Conservation (phyloP, 2,113 vertebrate genomes). For the Tragelaphus buxtoni region DNA sequence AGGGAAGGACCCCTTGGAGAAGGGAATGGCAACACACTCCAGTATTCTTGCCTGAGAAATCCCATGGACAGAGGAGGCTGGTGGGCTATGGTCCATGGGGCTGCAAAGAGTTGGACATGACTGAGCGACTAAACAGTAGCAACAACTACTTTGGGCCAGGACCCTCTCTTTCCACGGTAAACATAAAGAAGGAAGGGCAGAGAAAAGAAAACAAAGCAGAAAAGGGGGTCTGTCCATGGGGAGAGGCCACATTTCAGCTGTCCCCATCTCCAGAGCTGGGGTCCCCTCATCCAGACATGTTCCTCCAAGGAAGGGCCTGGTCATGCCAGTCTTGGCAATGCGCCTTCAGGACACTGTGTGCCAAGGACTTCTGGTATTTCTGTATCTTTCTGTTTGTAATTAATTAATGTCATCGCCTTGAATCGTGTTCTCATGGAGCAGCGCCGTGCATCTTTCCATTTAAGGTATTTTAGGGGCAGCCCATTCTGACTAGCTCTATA, state of each 20-base stretch:
- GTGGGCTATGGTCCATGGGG: neutral
- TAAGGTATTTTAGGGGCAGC: neutral
- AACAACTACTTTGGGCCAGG: neutral
- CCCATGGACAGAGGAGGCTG: neutral
- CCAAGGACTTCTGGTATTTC: neutral
- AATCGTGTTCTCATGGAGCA: neutral
- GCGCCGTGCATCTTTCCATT: neutral
- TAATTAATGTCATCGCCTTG: accelerated
- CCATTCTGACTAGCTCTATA: neutral
- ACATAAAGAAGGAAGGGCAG: neutral
- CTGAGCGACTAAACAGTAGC: neutral
- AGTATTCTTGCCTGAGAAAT: neutral
- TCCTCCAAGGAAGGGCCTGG: neutral
- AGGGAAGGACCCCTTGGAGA: neutral
- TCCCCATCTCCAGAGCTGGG: neutral
- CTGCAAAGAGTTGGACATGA: neutral
- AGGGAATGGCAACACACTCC: neutral
- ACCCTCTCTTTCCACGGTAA: neutral
- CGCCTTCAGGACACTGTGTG: accelerated
- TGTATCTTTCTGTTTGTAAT: neutral
- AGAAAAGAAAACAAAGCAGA: neutral
- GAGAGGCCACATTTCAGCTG: neutral
- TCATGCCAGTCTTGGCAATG: accelerated
- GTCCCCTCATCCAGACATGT: neutral
- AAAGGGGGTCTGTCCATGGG: neutral